Evolutionary conservation across 37 sponge, comb jelly and placozoan genomes (phyloP), one percentile per base, ranked within the genome.

Genomic region (Beroe forskalii): DNA sequence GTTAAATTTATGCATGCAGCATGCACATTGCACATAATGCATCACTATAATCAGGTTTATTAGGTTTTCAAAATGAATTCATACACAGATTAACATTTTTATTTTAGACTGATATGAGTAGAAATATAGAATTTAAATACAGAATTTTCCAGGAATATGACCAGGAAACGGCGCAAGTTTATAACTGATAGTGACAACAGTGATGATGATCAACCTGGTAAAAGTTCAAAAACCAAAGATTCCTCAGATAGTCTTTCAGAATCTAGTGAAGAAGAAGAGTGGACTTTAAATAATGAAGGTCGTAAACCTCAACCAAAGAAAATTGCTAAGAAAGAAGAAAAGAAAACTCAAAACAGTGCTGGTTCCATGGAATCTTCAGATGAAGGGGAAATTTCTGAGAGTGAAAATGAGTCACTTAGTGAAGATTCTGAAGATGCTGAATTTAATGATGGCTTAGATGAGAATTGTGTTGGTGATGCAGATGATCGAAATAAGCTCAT

Each of bases 401-500:
- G 40, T 38, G 75, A 72, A 20, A 72, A 72, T 37, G 75, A 33
- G 9, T 72, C 75, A 3, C 75, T 72, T 20, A 72, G 75, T 33
- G 75, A 72, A 8, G 75, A 72, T 30, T 72, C 75, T 6, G 75
- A 72, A 36, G 66, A 63, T 63, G 66, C 66, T n/a, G 39, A 19
- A 8, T 97, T 94, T 92, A 91, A 93, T 92, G 99, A 97, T 91
- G 99, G 99, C 0, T 75, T 96, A 61, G 96, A 96, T 86, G 96
- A 95, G 20, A 91, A 96, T 25, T 63, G 96, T 91, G 40, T 93
- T 0, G 96, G 96, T 39, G 99, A 96, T 66, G 93, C 93, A 24
- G 94, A 95, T 31, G 99, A 97, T 61, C 44, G 94, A 83, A 91
- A 44, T 39, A 92, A 92, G 33, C 63, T 97, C 39, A 90, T 89